phyloP scores from a whole-genome alignment of 2,797 vertebrate genomes.

The Podarcis siculus region DNA sequence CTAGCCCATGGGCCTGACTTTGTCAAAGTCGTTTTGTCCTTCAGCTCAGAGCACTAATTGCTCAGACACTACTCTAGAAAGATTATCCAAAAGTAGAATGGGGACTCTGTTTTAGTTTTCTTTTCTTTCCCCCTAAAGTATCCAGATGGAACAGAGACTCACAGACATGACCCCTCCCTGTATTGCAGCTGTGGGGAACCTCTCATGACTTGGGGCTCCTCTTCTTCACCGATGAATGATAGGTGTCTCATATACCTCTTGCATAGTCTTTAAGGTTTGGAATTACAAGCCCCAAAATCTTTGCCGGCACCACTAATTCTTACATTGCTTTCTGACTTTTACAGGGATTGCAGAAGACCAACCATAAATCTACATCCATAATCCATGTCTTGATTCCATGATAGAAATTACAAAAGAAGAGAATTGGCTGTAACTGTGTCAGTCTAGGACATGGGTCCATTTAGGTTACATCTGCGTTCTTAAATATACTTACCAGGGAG shows the following conservation, averaged over 20 bases:
- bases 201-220: neutral
- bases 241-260: neutral
- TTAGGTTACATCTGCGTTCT: too few species aligned
- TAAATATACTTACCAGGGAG: too few species aligned
- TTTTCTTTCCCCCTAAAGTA: neutral
- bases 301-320: neutral
- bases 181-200: neutral
- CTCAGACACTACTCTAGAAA: constrained; percentile 58
- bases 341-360: too few species aligned
- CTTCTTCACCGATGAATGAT: neutral
- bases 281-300: neutral
- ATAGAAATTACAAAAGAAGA: too few species aligned
- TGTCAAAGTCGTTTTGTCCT: constrained; percentile 64
- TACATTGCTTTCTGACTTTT: neutral
- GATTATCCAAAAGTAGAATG: constrained; percentile 45
- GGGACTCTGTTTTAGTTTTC: constrained; percentile 29
- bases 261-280: neutral
- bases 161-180: neutral
- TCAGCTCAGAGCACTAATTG: constrained; percentile 50
- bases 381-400: too few species aligned
- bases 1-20: constrained; percentile 36
- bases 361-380: too few species aligned
- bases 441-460: too few species aligned
- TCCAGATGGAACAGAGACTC: constrained; percentile 11
- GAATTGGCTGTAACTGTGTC: too few species aligned